Percentiles rank a stretch among this genome's conserved stretches.
These are phyloP conservation scores for Molossus alvarezi DNA, from an alignment of 2,797 vertebrate genomes.

Conservation along the genomic window DNA sequence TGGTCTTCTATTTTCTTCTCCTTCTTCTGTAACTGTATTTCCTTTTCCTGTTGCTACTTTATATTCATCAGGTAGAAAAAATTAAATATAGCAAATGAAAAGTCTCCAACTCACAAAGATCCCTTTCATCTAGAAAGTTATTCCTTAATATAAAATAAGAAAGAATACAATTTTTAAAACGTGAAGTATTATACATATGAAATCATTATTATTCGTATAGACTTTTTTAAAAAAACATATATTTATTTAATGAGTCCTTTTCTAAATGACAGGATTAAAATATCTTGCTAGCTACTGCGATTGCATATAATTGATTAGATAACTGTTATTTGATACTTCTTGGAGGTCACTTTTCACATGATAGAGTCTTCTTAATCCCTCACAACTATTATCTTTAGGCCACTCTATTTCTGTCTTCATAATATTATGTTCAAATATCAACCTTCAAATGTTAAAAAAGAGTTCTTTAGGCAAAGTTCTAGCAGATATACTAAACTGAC, in stretches of 20 bases:
- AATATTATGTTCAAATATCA: slow-evolving; percentile 55
- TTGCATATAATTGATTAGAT: slow-evolving; percentile 20
- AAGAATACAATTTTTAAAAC: slow-evolving; percentile 40
- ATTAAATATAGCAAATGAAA: neutral
- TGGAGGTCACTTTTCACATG: slow-evolving; percentile 36
- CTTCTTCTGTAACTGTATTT: neutral
- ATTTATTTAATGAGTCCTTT: neutral
- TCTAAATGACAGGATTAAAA: slow-evolving; percentile 44
- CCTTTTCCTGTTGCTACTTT: neutral
- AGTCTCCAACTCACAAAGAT: neutral
- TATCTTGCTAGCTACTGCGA: neutral
- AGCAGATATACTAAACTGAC: neutral
- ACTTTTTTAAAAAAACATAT: slow-evolving; percentile 3
- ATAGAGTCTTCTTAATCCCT: slow-evolving; percentile 35
- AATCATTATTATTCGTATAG: neutral
- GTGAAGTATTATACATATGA: neutral
- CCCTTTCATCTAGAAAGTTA: neutral
- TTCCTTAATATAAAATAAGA: slow-evolving; percentile 12
- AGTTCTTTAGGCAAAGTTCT: slow-evolving; percentile 36
- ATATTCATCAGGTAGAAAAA: neutral
- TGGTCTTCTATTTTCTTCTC: neutral
- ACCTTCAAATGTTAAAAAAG: slow-evolving; percentile 28
- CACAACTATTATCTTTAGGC: neutral
- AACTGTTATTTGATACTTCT: slow-evolving; percentile 18
- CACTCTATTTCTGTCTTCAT: slow-evolving; percentile 65